Base-by-base conservation (phyloP, 2,113 vertebrate species). In the Saccopteryx bilineata region DNA sequence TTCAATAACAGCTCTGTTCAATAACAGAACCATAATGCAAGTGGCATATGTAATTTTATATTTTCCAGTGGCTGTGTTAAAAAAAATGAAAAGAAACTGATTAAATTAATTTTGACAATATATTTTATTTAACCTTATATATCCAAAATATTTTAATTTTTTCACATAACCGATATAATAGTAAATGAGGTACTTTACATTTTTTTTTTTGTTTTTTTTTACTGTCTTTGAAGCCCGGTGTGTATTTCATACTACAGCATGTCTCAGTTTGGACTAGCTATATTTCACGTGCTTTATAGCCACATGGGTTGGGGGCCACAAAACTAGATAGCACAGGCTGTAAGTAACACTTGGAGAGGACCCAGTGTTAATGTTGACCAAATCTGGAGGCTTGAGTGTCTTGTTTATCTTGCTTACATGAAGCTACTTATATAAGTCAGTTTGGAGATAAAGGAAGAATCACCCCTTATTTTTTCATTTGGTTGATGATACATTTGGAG, bases 61-160 rank as follows among this genome's bases (percentile, higher is more conserved):
- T 54, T 46, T 65, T 14, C 52, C 50, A 33, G n/a, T n/a, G 17
- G 87, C 19, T 7, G 8, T 21, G 28, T 72, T 92, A 14, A 48
- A 65, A 76, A 82, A 71, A 79, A 63, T 39, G 74, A 94, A 92
- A 92, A 79, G 75, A 94, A 79, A 78, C 31, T n/a, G 39, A 31
- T 76, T 58, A 72, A 90, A 81, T 69, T 88, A 91, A 68, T 91
- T 95, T 91, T 72, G 46, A 69, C 81, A 65, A 28, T 28, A 31
- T 65, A 33, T 90, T 52, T 95, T 94, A 48, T 52, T 52, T 60
- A 69, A 66, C 13, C 10, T 85, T 54, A 63, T 81, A 21, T 39
- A 39, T 23, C 19, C 7, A 78, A 78, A 91, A 52, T 78, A 80
- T n/a, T 94, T 69, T 87, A 13, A 58, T 60, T 94, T 91, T 23